phyloP scores from a whole-genome alignment of 2,888 invertebrate genomes.

The Agriotes lineatus region DNA sequence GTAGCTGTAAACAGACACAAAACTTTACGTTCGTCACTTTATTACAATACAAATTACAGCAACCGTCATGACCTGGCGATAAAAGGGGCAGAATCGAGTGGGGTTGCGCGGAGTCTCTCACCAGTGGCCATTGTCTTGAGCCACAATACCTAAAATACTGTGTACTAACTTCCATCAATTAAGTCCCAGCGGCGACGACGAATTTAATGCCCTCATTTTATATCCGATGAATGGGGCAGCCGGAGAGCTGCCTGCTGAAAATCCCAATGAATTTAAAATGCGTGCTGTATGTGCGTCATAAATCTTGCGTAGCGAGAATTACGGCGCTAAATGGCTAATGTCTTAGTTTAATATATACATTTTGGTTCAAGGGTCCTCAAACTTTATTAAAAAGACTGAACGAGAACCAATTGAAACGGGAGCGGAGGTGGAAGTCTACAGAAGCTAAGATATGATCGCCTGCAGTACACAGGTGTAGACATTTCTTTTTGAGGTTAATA shows the following conservation, averaged over 20 bases:
- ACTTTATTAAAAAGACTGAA: too few species aligned
- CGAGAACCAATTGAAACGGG: too few species aligned
- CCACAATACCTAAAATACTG: conserved; percentile 39
- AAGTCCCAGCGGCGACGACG: conserved; percentile 32
- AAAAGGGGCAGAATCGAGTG: conserved; percentile 35
- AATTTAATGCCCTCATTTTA: conserved; percentile 39
- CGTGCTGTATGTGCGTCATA: not conserved
- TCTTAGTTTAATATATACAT: too few species aligned
- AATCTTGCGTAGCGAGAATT: too few species aligned
- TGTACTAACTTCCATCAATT: conserved; percentile 43
- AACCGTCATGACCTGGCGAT: conserved; percentile 29
- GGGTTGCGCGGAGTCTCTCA: conserved; percentile 30
- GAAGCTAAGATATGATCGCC: too few species aligned
- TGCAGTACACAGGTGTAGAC: too few species aligned
- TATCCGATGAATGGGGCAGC: conserved; percentile 24
- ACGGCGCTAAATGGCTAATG: too few species aligned
- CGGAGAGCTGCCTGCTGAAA: not conserved
- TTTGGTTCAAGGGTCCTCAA: too few species aligned
- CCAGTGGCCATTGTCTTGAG: conserved; percentile 38
- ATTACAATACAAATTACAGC: conserved; percentile 31
- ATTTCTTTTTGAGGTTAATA: too few species aligned
- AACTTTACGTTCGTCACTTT: conserved; percentile 21
- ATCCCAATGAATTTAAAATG: not conserved
- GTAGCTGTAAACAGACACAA: not conserved
- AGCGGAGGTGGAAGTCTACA: too few species aligned